Evolutionary conservation across 2,797 vertebrate species (phyloP).

Genomic region (Pygocentrus nattereri): DNA sequence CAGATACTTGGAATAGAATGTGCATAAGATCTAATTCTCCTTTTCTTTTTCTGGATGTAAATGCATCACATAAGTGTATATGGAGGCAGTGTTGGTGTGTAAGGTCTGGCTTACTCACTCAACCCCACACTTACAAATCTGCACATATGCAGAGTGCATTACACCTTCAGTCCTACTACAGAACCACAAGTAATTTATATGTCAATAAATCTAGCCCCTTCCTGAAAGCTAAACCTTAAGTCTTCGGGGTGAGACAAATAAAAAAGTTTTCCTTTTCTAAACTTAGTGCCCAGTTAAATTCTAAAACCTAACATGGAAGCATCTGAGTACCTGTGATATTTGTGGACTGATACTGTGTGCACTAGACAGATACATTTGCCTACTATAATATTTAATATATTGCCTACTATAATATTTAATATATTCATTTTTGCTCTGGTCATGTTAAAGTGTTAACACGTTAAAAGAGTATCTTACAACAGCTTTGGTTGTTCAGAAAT

Average conservation of each 20-base stretch:
- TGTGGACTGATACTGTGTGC: background rate
- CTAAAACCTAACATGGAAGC: conserved; percentile 16
- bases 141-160: conserved; percentile 77
- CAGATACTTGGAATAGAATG: no score
- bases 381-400: background rate
- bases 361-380: background rate
- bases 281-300: conserved; percentile 20
- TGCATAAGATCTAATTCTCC: no score
- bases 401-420: background rate
- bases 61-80: conserved; percentile 6
- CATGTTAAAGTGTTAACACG: no score
- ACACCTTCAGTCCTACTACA: conserved; percentile 66
- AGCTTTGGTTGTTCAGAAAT: no score
- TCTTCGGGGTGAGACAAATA: conserved; percentile 75
- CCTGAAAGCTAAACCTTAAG: conserved; percentile 74
- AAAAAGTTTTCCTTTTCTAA: conserved; percentile 67
- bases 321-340: background rate
- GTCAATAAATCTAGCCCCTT: conserved; percentile 76
- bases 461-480: no score
- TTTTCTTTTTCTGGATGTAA: background rate
- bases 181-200: conserved; percentile 75
- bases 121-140: conserved; percentile 62
- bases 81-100: conserved; percentile 37
- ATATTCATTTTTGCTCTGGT: background rate
- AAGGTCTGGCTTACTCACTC: conserved; percentile 57